Percentiles rank a stretch among this genome's conserved stretches.
Evolutionary conservation across 1,140 invertebrate genomes (phyloP).

Genomic region (Uloborus diversus): DNA sequence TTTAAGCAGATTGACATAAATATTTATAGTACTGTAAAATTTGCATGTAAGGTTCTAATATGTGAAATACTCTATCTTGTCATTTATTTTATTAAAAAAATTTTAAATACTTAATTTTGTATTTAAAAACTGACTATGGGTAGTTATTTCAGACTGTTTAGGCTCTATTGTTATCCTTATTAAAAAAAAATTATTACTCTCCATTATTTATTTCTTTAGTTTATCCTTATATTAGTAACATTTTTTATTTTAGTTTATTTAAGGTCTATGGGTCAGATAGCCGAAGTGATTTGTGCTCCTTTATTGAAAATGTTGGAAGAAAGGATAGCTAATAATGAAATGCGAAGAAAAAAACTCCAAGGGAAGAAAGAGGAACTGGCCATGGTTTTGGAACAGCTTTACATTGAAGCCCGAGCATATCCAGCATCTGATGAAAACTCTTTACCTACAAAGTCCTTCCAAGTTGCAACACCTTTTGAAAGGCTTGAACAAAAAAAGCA

Average conservation of each 20-base stretch:
- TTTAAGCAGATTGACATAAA: too few species aligned
- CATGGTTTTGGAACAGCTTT: neutral
- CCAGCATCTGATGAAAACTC: too few species aligned
- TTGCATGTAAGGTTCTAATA: neutral
- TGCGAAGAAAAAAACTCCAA: constrained; percentile 14
- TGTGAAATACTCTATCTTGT: neutral
- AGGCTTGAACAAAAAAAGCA: too few species aligned
- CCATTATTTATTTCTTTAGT: constrained; percentile 3
- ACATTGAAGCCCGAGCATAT: too few species aligned
- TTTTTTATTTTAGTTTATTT: constrained; percentile 68
- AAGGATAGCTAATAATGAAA: constrained; percentile 43
- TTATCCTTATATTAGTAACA: neutral
- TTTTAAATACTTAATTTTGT: neutral
- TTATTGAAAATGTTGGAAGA: constrained; percentile 68
- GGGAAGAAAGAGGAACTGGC: constrained; percentile 17
- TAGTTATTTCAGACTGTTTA: too few species aligned
- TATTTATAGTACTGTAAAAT: neutral
- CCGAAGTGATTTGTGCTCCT: constrained; percentile 70
- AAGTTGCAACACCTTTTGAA: too few species aligned
- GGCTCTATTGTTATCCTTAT: neutral
- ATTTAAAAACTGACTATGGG: too few species aligned
- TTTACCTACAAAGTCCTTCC: too few species aligned
- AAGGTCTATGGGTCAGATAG: constrained; percentile 69
- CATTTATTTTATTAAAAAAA: neutral
- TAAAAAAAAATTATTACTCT: neutral